Evolutionary conservation across 2,113 vertebrate species (phyloP).

Genomic region (Trachemys scripta): DNA sequence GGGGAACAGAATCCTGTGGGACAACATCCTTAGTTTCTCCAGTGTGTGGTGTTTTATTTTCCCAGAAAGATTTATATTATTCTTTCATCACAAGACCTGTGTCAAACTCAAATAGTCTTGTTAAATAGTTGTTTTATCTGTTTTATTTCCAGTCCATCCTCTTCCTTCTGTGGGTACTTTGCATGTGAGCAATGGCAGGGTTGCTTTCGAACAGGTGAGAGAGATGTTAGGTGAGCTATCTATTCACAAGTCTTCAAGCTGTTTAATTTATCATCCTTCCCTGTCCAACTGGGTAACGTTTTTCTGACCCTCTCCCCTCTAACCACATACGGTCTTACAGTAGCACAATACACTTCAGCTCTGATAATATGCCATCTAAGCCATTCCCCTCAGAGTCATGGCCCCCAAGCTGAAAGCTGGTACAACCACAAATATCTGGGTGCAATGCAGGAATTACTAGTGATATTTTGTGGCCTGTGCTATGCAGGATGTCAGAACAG

Average conservation of each 20-base stretch:
- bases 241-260: conserved; percentile 6
- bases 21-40: background rate
- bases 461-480: background rate
- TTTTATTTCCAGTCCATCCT: background rate
- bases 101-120: background rate
- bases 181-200: background rate
- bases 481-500: background rate
- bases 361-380: conserved; percentile 29
- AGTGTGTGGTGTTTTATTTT: background rate
- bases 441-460: background rate
- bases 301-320: background rate
- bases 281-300: background rate
- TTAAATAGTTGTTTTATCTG: background rate
- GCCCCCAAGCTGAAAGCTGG: background rate
- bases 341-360: conserved; percentile 18
- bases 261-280: conserved; percentile 22
- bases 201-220: background rate
- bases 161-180: background rate
- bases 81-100: background rate
- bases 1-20: background rate
- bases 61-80: background rate
- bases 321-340: background rate
- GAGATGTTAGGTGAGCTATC: background rate
- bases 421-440: background rate
- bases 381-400: background rate